Conservation (phyloP, 2,888 invertebrate genomes). For the Drosophila paramelanica region DNA sequence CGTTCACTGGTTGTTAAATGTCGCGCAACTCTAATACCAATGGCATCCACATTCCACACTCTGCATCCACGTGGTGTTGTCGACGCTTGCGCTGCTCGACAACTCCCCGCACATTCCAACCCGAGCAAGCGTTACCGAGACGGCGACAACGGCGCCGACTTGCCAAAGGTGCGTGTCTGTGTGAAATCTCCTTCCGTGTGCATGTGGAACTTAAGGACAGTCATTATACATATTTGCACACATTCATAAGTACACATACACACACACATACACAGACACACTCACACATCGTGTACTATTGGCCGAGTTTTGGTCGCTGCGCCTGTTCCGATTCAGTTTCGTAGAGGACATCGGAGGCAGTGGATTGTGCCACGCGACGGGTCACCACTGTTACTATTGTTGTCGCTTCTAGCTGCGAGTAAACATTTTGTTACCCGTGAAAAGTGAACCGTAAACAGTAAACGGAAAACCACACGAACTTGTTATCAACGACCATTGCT, state of each 20-base stretch:
- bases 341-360: conserved; percentile 55
- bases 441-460: conserved; percentile 30
- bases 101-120: conserved; percentile 19
- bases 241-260: conserved; percentile 3
- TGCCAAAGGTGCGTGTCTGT: conserved; percentile 43
- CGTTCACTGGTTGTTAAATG: neutral
- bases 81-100: conserved; percentile 48
- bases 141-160: conserved; percentile 15
- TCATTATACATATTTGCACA: conserved; percentile 16
- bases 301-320: conserved; percentile 58
- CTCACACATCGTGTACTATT: conserved; percentile 31
- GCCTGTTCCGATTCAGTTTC: conserved; percentile 56
- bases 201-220: conserved; percentile 53
- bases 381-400: neutral
- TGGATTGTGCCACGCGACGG: conserved; percentile 42
- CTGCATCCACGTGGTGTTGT: conserved; percentile 25
- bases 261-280: conserved; percentile 4
- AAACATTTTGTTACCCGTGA: conserved; percentile 11
- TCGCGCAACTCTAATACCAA: conserved; percentile 31
- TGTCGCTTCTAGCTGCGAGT: conserved; percentile 5
- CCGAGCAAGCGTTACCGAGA: conserved; percentile 2
- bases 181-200: conserved; percentile 27
- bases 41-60: conserved; percentile 43
- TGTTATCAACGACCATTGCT: conserved; percentile 28
- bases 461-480: conserved; percentile 10